Percentiles rank a stretch among this genome's conserved stretches.
Evolutionary conservation across 2,888 invertebrate genomes (phyloP).

Genomic region (Craniophora ligustri): DNA sequence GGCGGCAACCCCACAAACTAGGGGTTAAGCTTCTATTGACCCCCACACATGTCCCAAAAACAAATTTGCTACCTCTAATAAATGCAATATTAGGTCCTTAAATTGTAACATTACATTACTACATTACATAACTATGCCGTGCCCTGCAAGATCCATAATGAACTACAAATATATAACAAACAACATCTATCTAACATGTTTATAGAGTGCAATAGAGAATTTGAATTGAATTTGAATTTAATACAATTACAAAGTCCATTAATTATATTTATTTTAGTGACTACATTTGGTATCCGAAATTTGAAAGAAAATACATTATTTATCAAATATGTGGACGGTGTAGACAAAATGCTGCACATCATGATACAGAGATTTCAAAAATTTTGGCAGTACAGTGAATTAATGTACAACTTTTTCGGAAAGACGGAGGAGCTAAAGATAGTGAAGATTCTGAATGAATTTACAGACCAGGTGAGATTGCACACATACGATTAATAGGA

Average conservation of each 20-base stretch:
- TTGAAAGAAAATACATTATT: background rate
- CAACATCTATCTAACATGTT: too few relatives aligned
- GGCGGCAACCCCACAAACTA: background rate
- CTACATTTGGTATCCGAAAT: slow-evolving; percentile 17
- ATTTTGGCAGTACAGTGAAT: slow-evolving; percentile 48
- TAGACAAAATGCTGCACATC: slow-evolving; percentile 5
- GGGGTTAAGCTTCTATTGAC: background rate
- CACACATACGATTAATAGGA: too few relatives aligned
- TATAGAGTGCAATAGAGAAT: too few relatives aligned
- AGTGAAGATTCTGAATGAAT: slow-evolving; percentile 37
- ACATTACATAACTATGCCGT: too few relatives aligned
- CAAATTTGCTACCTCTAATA: too few relatives aligned
- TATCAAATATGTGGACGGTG: slow-evolving; percentile 4
- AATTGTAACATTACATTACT: too few relatives aligned
- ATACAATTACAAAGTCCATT: too few relatives aligned
- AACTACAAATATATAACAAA: too few relatives aligned
- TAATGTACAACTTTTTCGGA: slow-evolving; percentile 29
- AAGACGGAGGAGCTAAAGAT: slow-evolving; percentile 47
- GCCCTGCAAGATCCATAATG: too few relatives aligned
- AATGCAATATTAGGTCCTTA: too few relatives aligned
- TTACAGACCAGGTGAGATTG: slow-evolving; percentile 49
- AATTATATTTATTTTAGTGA: slow-evolving; percentile 23
- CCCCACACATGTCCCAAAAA: background rate
- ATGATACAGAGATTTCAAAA: slow-evolving; percentile 21
- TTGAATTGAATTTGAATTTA: too few relatives aligned